Percentiles rank a stretch among this genome's conserved stretches.
These are phyloP conservation scores for Philotrypesis tridentata DNA, from an alignment of 1,140 invertebrate genomes.

Conservation along the genomic window DNA sequence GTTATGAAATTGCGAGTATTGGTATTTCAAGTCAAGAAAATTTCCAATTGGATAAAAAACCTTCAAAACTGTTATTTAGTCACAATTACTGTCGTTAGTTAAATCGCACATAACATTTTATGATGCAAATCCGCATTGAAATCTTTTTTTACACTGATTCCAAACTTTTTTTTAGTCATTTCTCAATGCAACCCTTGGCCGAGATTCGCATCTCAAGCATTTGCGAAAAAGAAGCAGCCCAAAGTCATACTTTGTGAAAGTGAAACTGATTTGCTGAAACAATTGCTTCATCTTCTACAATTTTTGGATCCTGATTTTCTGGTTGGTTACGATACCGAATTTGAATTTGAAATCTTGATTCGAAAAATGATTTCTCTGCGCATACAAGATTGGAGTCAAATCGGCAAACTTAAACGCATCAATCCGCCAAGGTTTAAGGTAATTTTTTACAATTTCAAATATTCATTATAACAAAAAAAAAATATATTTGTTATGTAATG, in stretches of 20 bases:
- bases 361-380: constrained; percentile 81
- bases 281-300: constrained; percentile 87
- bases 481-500: too few relatives aligned
- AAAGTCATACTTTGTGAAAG: constrained; percentile 85
- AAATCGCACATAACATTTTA: background rate
- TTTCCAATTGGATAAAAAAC: constrained; percentile 79
- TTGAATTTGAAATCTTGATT: constrained; percentile 90
- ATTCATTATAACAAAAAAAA: background rate
- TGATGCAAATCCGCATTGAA: background rate
- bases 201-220: background rate
- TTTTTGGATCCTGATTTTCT: constrained; percentile 95
- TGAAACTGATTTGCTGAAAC: constrained; percentile 88
- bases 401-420: constrained; percentile 87
- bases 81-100: constrained; percentile 89
- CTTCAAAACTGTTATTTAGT: constrained; percentile 79
- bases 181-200: background rate
- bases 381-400: constrained; percentile 88
- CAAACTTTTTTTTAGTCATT: background rate
- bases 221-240: background rate
- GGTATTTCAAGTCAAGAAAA: constrained; percentile 84
- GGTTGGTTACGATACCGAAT: constrained; percentile 92
- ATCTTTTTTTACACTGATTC: background rate
- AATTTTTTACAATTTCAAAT: constrained; percentile 48
- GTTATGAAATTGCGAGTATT: constrained; percentile 92
- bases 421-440: constrained; percentile 60